A percentile compares a stretch with the other conserved stretches of the same genome.
phyloP scores from a whole-genome alignment of 2,797 vertebrate species.

The Phyllotis vaccarum region DNA sequence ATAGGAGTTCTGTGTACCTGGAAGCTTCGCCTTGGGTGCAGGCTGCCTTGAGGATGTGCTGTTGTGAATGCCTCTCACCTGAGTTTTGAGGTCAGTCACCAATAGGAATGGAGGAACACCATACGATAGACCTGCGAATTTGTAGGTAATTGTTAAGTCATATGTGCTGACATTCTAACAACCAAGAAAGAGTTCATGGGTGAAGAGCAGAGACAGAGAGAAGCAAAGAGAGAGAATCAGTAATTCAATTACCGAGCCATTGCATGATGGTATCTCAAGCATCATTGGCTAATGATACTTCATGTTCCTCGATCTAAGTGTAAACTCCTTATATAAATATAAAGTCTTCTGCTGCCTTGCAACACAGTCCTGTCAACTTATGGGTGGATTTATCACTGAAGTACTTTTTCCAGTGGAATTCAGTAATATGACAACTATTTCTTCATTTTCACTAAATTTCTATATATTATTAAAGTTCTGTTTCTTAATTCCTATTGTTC shows the following conservation, averaged over 20 bases:
- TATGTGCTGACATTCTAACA: background rate
- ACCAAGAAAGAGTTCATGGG: background rate
- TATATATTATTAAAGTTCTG: background rate
- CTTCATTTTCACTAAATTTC: slow-evolving; percentile 1
- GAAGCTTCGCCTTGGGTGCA: background rate
- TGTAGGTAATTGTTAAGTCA: background rate
- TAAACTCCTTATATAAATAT: background rate
- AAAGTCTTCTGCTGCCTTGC: background rate
- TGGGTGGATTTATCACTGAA: background rate
- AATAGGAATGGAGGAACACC: background rate
- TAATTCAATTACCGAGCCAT: background rate
- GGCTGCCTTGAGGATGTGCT: background rate
- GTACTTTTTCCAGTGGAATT: slow-evolving; percentile 48
- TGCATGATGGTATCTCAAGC: background rate
- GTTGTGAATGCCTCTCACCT: background rate
- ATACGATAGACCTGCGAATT: background rate
- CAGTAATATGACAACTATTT: background rate
- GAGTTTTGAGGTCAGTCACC: background rate
- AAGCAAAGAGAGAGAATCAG: background rate
- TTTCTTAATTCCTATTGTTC: background rate
- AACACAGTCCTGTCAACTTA: background rate
- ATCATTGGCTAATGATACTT: background rate
- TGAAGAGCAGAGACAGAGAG: too few relatives aligned
- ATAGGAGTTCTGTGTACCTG: fast-evolving
- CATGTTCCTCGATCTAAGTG: background rate